Base-by-base conservation (phyloP, 1,140 invertebrate species). In the Drosophila jambulina region DNA sequence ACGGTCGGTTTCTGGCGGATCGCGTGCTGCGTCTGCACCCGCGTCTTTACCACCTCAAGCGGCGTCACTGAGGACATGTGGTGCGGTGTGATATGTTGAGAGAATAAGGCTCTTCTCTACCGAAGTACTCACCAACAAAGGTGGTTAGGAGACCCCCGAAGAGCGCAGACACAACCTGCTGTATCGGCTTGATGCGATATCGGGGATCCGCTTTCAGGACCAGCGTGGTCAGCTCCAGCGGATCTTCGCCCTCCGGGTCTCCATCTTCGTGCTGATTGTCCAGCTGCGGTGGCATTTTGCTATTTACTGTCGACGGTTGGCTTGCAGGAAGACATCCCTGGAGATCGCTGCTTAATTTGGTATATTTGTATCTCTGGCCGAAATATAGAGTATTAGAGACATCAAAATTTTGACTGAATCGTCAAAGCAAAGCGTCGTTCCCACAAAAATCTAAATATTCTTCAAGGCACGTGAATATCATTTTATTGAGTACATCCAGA, bases 31-130 rank as follows among this genome's bases (percentile, higher is more conserved):
- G 97, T 96, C 23, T 99, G 99, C 19, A 99, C 94, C 36, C 99
- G 95, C 74, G 99, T 99, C 94, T 99, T 99, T 0, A 99, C 98
- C 25, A 99, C 99, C 95, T 99, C 99, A 71, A 99, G 93, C 0
- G 99, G 99, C 7, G 99, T 99, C 86, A 99, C 98, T 99, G 92
- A 46, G 19, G 9, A 21, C 13, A 17, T 21, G 25, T 15, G 17
- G 3, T 8, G 38, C 5, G 95, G 95, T 79, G 62, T 36, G 17
- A 27, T 29, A 36, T 13, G 19, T 34, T 9, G 23, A 27, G 12
- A 6, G 12, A 19, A 15, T 0, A 32, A 6, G 10, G 19, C 15
- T 34, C 6, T 7, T 3, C 10, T 12, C 12, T 13, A 6, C 23
- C 46, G 9, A 53, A 53, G 19, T 51, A 94, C 94, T 95, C 95